These are phyloP conservation scores for Dermatophagoides farinae DNA, from an alignment of 1,140 invertebrate species.

Conservation along the genomic window DNA sequence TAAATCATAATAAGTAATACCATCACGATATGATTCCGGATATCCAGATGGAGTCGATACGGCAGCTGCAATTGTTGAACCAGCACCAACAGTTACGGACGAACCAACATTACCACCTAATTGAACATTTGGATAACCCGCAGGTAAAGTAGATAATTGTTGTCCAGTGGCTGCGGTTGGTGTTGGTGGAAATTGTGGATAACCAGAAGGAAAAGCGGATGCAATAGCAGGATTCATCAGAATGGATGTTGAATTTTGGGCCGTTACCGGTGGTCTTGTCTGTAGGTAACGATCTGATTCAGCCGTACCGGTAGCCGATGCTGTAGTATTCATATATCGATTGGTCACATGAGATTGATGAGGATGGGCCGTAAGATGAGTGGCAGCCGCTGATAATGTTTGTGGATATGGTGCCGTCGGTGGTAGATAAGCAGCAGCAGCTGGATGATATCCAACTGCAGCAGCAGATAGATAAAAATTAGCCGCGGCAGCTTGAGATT, in stretches of 20 bases:
- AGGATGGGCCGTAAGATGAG: neutral
- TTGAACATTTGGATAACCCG: neutral
- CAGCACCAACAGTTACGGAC: neutral
- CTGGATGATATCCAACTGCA: neutral
- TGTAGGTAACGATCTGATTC: conserved; percentile 4
- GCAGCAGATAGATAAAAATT: conserved; percentile 3
- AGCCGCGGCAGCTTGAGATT: neutral
- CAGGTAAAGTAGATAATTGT: neutral
- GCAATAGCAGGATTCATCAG: neutral
- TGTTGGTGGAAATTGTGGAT: conserved; percentile 14
- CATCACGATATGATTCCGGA: conserved; percentile 33
- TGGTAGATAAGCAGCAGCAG: neutral
- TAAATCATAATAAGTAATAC: conserved; percentile 36
- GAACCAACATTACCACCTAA: neutral
- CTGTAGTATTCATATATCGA: neutral
- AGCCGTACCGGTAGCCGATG: neutral
- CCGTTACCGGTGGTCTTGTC: neutral
- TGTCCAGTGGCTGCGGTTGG: neutral
- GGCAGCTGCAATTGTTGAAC: neutral
- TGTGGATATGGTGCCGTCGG: neutral
- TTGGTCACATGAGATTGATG: conserved; percentile 1
- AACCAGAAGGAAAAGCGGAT: conserved; percentile 13
- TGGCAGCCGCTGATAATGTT: neutral
- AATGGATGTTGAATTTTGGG: neutral
- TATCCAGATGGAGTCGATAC: neutral